Conservation (phyloP, 2,113 vertebrate genomes). For the Arvicanthis niloticus region DNA sequence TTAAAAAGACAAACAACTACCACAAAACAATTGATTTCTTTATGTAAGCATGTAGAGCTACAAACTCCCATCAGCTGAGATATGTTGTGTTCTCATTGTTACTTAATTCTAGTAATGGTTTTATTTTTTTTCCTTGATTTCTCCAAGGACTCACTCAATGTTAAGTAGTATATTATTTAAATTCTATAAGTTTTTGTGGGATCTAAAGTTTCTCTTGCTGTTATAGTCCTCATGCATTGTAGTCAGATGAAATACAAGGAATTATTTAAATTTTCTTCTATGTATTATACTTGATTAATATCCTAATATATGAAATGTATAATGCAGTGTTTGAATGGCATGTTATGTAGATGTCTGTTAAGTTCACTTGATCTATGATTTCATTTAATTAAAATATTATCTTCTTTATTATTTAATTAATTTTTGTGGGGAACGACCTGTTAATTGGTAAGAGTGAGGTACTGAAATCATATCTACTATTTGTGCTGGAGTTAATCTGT, state of each 20-base stretch:
- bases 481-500: neutral
- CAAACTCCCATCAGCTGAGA: neutral
- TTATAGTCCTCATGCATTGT: neutral
- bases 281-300: neutral
- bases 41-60: neutral
- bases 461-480: neutral
- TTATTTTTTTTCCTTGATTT: neutral
- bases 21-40: neutral
- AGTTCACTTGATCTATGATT: neutral
- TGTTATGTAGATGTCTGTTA: neutral
- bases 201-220: neutral
- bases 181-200: neutral
- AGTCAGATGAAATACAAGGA: neutral
- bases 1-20: neutral
- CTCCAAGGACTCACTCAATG: neutral
- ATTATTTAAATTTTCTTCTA: neutral
- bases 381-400: neutral
- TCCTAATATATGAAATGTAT: neutral
- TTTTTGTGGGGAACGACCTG: neutral
- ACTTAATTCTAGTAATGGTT: neutral
- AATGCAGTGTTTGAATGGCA: neutral
- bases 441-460: neutral
- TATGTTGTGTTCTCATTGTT: neutral
- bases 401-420: neutral
- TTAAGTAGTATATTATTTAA: neutral